Base-by-base conservation (phyloP, 2,113 vertebrate genomes). In the Cisticola juncidis region DNA sequence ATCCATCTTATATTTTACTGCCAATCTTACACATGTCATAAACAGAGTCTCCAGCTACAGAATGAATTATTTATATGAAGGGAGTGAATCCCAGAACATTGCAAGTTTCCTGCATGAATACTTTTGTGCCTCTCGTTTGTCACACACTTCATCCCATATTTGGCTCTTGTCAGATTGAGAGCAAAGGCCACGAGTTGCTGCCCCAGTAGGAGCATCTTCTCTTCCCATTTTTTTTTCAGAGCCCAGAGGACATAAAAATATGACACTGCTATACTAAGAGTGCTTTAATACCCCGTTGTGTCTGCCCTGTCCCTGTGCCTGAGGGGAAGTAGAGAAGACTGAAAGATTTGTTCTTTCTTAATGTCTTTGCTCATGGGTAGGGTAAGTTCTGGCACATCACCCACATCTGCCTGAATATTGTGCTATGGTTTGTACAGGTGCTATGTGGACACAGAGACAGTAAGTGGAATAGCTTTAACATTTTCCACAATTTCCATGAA, bases 21-120 rank as follows among this genome's bases (percentile, higher is more conserved):
- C 80, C 92, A 92, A 81, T 96, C 92, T 95, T 84, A 80, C 71
- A 88, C 42, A 80, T 88, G 95, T 95, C 94, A 94, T 82, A 92
- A 95, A 44, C 87, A 92, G 74, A 82, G 62, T 97, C 87, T 95
- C 94, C 71, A 93, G 95, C 78, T 93, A 94, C 45, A 80, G 69
- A 88, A 95, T 97, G 70, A 96, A 96, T 97, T 85, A 96, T 96
- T 97, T 95, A 96, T 95, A 80, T 29, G 74, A 95, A 95, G 91
- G 74, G 84, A 96, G 84, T 94, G 87, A 96, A 89, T 95, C 95
- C 94, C 91, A 94, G 89, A 95, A 96, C 62, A 4, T 80, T 3
- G 70, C 70, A 82, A 91, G 91, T 95, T 97, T 97, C 91, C 93
- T 95, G 94, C 94, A 96, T 95, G 89, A 96, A 95, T 97, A 96